These are phyloP conservation scores for Pseudochaenichthys georgianus DNA, from an alignment of 2,797 vertebrate species.

Conservation along the genomic window DNA sequence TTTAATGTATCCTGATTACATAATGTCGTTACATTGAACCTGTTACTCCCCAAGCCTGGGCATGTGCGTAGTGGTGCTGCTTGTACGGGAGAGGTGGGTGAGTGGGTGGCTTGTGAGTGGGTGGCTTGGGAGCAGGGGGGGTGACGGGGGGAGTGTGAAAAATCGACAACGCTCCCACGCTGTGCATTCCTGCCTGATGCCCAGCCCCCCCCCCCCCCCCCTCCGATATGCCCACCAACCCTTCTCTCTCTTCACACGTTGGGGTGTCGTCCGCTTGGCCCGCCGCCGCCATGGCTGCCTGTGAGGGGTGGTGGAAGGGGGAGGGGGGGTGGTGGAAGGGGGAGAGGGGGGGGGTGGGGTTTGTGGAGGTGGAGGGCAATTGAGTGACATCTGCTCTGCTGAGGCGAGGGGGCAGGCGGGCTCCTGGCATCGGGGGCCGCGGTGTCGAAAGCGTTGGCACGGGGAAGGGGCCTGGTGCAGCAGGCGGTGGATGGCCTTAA, in stretches of 20 bases:
- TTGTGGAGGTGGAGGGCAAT: constrained; percentile 81
- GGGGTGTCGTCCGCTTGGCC: constrained; percentile 80
- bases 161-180: constrained; percentile 70
- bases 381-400: constrained; percentile 96
- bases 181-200: constrained; percentile 72
- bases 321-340: constrained; percentile 31
- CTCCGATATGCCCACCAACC: constrained; percentile 51
- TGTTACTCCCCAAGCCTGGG: no score
- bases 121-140: constrained; percentile 54
- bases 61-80: constrained; percentile 54
- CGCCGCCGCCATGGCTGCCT: constrained; percentile 79
- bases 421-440: constrained; percentile 84
- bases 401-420: constrained; percentile 86
- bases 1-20: no score
- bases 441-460: constrained; percentile 87
- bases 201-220: constrained; percentile 29
- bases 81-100: constrained; percentile 59
- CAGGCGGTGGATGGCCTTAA: constrained; percentile 91
- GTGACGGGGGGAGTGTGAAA: constrained; percentile 61
- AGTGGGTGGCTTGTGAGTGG: no score
- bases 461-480: constrained; percentile 71
- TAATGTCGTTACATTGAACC: no score
- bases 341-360: constrained; percentile 12
- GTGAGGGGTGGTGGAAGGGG: constrained; percentile 71
- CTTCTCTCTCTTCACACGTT: constrained; percentile 78